Base-by-base conservation (phyloP, 2,113 vertebrate species). In the Zosterops pallidus region DNA sequence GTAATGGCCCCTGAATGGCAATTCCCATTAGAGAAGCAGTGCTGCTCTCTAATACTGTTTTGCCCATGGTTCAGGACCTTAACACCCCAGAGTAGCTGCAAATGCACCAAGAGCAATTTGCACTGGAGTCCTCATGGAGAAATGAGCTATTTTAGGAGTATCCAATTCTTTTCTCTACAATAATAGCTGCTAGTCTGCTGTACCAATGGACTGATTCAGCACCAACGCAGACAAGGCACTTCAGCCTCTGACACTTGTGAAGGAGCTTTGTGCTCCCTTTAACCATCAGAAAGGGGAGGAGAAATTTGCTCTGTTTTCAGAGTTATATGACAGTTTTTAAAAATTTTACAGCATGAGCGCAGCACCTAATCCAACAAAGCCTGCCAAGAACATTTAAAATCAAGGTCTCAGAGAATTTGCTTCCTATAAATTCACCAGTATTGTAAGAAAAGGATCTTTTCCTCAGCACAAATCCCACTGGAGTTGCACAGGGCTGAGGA, bases 351-450 rank as follows among this genome's bases (percentile, higher is more conserved):
- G 83, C 53, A n/a, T 9, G 16, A 95, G 41, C 0, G 0, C 79
- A 78, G 56, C 60, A 75, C 57, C 80, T 94, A 94, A 96, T 86
- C 72, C 76, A 90, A 96, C 82, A 89, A 95, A 92, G 60, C 25
- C 68, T 92, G 53, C 56, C 68, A 92, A 55, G 31, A 89, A 81
- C 44, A 46, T 68, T 89, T 95, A 81, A 90, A 90, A 89, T 60
- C 82, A 78, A 89, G 65, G 69, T 55, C 64, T 94, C 53, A 46
- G 37, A 83, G 64, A 86, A 84, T 89, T 60, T 90, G 24, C 33
- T 77, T 78, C 69, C 41, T 50, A 20, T 28, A 83, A 67, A 83
- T 71, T 68, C 49, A 70, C 33, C 20, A 86, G 35, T 33, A 10
- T 52, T 63, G 2, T 7, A 91, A 74, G 13, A 63, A 81, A 88